Base-by-base conservation (phyloP, 2,113 vertebrate genomes). In the Pelmatolapia mariae region DNA sequence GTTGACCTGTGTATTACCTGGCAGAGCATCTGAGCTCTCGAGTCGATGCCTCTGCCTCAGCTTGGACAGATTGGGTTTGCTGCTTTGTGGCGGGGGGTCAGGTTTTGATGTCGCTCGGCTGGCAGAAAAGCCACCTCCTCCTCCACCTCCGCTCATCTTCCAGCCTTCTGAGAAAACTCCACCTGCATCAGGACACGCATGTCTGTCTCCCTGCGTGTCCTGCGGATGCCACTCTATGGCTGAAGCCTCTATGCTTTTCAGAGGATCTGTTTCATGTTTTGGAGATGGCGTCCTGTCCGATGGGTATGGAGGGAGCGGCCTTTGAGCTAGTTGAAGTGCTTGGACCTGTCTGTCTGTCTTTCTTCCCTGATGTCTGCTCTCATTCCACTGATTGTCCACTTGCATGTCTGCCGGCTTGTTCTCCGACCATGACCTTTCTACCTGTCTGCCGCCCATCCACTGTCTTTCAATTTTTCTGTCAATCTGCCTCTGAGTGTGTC, bases 401-500 rank as follows among this genome's bases (percentile, higher is more conserved):
- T 89, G 94, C 2, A 92, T 11, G 83, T 96, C 95, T 4, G 71
- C 13, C 1, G 86, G 81, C 36, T 91, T 92, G 88, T 86, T 90
- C 85, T 96, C 96, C 0, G 93, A 95, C 96, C 95, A 96, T 2
- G 91, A 94, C 71, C 95, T 82, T 71, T 96, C 96, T 18, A 95
- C 66, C 85, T 96, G 94, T 22, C 95, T 86, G 8, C 94, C 94
- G 4, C 92, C 95, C 26, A 93, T 86, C 95, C 95, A 95, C 94
- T 96, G 96, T 16, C 92, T 91, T 24, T 96, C 96, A 63, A 95
- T 95, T 86, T 95, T 95, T 19, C 96, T 91, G 91, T 96, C 96
- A n/a, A 96, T 95, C 92, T 95, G 95, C 59, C 95, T 80, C 87
- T 95, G 95, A 5, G 95, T 95, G 80, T 95, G 94, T 80, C 94